A percentile compares a stretch with the other conserved stretches of the same genome.
phyloP scores from a whole-genome alignment of 1,140 invertebrate genomes.

The Saccostrea cuccullata region DNA sequence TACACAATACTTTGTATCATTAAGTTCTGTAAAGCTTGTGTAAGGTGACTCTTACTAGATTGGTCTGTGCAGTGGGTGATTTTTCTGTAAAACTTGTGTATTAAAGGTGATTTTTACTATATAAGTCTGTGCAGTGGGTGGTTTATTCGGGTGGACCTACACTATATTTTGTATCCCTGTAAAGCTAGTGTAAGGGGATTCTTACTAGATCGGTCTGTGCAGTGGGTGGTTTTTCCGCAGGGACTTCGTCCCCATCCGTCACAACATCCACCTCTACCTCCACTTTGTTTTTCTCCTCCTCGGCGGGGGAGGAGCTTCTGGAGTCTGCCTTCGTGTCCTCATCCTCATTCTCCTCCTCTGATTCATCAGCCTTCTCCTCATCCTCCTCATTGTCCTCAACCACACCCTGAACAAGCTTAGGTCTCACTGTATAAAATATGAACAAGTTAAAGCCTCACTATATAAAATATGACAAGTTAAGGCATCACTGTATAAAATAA shows the following conservation, averaged over 20 bases:
- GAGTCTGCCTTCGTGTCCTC: slow-evolving; percentile 10
- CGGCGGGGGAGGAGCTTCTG: slow-evolving; percentile 17
- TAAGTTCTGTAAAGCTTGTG: neutral
- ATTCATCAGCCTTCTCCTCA: slow-evolving; percentile 65
- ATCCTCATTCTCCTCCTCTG: slow-evolving; percentile 62
- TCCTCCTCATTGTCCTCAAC: slow-evolving; percentile 60
- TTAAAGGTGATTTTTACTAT: neutral
- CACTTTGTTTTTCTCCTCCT: slow-evolving; percentile 34
- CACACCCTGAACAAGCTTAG: slow-evolving; percentile 69
- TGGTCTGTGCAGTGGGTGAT: neutral
- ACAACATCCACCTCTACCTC: slow-evolving; percentile 32
- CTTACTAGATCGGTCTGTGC: neutral
- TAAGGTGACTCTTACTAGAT: neutral
- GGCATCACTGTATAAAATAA: no score
- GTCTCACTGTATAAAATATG: slow-evolving; percentile 22
- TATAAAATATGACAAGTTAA: neutral
- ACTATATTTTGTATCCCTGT: no score
- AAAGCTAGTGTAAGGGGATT: neutral
- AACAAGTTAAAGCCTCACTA: no score
- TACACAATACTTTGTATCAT: no score
- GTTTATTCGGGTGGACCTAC: no score
- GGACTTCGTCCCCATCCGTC: slow-evolving; percentile 33
- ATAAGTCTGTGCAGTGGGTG: neutral
- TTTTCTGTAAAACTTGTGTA: neutral
- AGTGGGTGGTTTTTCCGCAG: neutral